These are phyloP conservation scores for Gymnocypris eckloni DNA, from an alignment of 2,797 vertebrate species.

Conservation along the genomic window DNA sequence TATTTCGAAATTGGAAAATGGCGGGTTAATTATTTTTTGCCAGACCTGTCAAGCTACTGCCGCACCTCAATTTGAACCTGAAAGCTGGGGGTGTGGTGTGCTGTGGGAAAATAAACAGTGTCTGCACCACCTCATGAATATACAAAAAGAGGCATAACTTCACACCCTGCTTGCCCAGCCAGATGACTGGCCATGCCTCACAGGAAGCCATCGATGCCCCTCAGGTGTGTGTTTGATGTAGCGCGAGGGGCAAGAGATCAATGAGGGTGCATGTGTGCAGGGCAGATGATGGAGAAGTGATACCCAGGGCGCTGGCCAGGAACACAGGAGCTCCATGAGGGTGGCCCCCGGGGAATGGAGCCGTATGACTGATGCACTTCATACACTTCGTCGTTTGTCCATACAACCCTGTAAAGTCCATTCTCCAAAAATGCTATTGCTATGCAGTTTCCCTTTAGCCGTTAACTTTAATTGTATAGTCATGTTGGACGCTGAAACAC, in stretches of 20 bases:
- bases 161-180: slow-evolving; percentile 34
- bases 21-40: slow-evolving; percentile 21
- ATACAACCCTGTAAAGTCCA: background rate
- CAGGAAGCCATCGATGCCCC: slow-evolving; percentile 1
- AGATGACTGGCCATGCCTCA: slow-evolving; percentile 46
- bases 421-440: background rate
- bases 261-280: slow-evolving; percentile 90
- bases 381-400: background rate
- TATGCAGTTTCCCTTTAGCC: slow-evolving; percentile 8
- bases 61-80: slow-evolving; percentile 1
- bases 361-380: slow-evolving; percentile 24
- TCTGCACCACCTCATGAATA: slow-evolving; percentile 44
- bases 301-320: slow-evolving; percentile 52
- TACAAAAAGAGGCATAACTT: slow-evolving; percentile 34
- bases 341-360: slow-evolving; percentile 21
- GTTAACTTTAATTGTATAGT: background rate
- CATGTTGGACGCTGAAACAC: slow-evolving; percentile 14
- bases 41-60: slow-evolving; percentile 31
- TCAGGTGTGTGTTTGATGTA: slow-evolving; percentile 71
- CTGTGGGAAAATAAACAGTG: slow-evolving; percentile 23
- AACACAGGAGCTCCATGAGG: slow-evolving; percentile 48
- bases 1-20: slow-evolving; percentile 51
- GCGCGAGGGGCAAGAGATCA: slow-evolving; percentile 87
- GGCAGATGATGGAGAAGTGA: slow-evolving; percentile 80
- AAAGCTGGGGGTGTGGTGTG: slow-evolving; percentile 32